phyloP scores from a whole-genome alignment of 2,888 invertebrate species.

The Acrobasis repandana region DNA sequence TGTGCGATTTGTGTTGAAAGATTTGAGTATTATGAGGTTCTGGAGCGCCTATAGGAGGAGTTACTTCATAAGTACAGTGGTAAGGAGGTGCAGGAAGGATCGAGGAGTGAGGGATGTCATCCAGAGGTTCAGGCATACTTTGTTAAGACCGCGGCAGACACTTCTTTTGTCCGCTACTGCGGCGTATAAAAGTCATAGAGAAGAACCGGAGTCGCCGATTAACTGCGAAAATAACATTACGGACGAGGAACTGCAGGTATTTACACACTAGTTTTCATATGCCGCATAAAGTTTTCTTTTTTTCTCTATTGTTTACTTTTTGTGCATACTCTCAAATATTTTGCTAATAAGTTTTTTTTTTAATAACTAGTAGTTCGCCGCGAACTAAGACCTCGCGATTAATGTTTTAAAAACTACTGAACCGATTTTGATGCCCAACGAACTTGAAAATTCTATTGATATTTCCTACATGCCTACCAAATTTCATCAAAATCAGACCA shows the following conservation, averaged over 20 bases:
- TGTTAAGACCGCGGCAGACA: constrained; percentile 60
- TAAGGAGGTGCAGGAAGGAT: constrained; percentile 62
- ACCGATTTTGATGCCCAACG: no score
- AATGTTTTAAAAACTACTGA: no score
- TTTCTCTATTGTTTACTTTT: no score
- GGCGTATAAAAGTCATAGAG: constrained; percentile 55
- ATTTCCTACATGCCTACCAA: no score
- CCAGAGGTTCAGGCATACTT: constrained; percentile 61
- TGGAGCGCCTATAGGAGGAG: constrained; percentile 66
- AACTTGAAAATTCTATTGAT: no score
- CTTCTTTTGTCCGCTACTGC: constrained; percentile 68
- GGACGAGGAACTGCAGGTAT: constrained; percentile 69
- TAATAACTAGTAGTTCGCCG: no score
- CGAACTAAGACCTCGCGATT: no score
- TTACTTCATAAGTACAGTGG: constrained; percentile 57
- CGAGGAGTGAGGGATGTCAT: constrained; percentile 65
- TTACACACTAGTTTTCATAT: neutral
- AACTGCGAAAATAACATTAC: constrained; percentile 57
- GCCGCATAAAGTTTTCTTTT: no score
- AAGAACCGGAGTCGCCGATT: constrained; percentile 39
- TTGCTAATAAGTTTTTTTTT: no score
- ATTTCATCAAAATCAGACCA: no score
- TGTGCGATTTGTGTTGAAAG: constrained; percentile 57
- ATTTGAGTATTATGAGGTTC: constrained; percentile 57
- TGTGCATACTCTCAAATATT: no score